phyloP scores from a whole-genome alignment of 1,140 invertebrate genomes.

The Papilio dardanus region DNA sequence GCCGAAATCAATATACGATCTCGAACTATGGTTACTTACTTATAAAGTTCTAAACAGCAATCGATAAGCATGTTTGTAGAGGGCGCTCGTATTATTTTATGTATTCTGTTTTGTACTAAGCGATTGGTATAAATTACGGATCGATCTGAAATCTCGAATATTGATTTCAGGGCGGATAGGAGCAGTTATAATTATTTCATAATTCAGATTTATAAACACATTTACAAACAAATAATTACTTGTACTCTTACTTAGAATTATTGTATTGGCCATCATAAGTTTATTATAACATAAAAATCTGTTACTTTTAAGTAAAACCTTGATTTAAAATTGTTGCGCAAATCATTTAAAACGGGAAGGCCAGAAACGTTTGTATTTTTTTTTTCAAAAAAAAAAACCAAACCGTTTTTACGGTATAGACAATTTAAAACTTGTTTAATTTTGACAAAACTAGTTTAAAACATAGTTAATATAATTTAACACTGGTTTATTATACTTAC shows the following conservation, averaged over 20 bases:
- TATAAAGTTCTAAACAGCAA: too few relatives aligned
- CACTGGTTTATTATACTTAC: neutral
- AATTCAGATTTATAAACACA: neutral
- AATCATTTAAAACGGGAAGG: constrained; percentile 10
- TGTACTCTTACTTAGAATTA: too few relatives aligned
- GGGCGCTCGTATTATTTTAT: too few relatives aligned
- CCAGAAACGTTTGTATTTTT: neutral
- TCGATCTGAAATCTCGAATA: neutral
- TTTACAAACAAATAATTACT: neutral
- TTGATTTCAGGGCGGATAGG: neutral
- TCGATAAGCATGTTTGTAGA: too few relatives aligned
- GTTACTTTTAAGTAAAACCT: constrained; percentile 1
- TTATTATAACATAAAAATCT: constrained; percentile 7
- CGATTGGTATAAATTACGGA: too few relatives aligned
- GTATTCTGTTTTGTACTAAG: too few relatives aligned
- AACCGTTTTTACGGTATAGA: neutral
- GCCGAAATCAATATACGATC: neutral
- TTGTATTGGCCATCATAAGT: neutral
- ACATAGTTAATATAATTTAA: neutral
- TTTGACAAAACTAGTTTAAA: constrained; percentile 1
- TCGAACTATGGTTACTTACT: too few relatives aligned
- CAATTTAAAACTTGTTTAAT: neutral
- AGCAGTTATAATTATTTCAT: neutral
- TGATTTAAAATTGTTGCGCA: constrained; percentile 15
- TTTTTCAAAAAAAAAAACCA: neutral